A percentile compares a stretch with the other conserved stretches of the same genome.
These are phyloP conservation scores for Hyphantria cunea DNA, from an alignment of 1,140 invertebrate species.

Conservation along the genomic window DNA sequence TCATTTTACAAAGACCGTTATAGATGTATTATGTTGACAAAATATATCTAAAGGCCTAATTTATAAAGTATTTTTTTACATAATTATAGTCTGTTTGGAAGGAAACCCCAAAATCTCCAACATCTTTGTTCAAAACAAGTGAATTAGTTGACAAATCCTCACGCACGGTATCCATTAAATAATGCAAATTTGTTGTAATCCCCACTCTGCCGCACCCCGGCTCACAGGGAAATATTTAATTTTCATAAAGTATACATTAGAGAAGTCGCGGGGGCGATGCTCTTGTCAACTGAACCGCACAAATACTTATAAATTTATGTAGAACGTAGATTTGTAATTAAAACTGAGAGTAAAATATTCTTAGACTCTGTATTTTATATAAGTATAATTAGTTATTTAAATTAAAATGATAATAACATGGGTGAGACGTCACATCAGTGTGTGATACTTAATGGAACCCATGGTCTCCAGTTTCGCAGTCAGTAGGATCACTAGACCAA, in stretches of 20 bases:
- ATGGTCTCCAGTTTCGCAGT: too few species aligned
- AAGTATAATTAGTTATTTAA: too few species aligned
- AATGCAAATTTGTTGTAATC: slow-evolving; percentile 81
- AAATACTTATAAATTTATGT: slow-evolving; percentile 27
- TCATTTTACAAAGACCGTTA: too few species aligned
- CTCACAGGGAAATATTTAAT: slow-evolving; percentile 79
- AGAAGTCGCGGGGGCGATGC: slow-evolving; percentile 35
- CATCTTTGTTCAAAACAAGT: slow-evolving; percentile 44
- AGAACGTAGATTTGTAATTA: slow-evolving; percentile 17
- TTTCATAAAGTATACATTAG: slow-evolving; percentile 80
- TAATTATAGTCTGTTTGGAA: not conserved
- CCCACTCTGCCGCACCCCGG: slow-evolving; percentile 58
- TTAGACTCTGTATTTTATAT: too few species aligned
- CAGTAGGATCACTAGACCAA: too few species aligned
- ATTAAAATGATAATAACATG: too few species aligned
- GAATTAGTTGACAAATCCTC: slow-evolving; percentile 72
- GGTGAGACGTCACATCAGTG: too few species aligned
- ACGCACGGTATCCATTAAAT: slow-evolving; percentile 77
- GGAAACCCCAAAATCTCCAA: slow-evolving; percentile 1
- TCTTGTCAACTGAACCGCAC: slow-evolving; percentile 23
- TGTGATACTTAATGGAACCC: too few species aligned
- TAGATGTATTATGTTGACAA: too few species aligned
- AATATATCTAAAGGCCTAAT: too few species aligned
- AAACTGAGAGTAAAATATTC: slow-evolving; percentile 8
- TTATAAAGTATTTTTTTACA: not conserved